A percentile compares a stretch with the other conserved stretches of the same genome.
These are phyloP conservation scores for Carduelis carduelis DNA, from an alignment of 2,797 vertebrate genomes.

Conservation along the genomic window DNA sequence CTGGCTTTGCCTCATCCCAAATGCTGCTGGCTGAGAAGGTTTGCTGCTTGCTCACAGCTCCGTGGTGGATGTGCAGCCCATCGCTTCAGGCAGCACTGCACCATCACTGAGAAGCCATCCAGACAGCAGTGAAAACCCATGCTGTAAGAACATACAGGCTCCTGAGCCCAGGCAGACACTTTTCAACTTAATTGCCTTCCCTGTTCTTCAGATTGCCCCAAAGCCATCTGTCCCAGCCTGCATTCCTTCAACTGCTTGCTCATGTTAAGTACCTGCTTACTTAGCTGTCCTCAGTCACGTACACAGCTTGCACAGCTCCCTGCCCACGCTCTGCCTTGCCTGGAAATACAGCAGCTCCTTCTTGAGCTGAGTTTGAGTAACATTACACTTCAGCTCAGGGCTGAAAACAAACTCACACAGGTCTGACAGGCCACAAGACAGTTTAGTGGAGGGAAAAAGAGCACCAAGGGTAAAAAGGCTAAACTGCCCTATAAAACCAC, in stretches of 20 bases:
- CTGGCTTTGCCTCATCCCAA: not conserved
- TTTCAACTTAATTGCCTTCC: not conserved
- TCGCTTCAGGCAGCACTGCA: not conserved
- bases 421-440: not conserved
- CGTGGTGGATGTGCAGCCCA: not conserved
- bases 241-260: conserved; percentile 43
- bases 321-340: not conserved
- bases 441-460: not conserved
- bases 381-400: fast-evolving
- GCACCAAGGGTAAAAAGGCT: not conserved
- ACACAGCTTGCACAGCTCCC: not conserved
- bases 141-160: not conserved
- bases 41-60: not conserved
- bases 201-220: not conserved
- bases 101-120: not conserved
- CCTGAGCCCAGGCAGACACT: not conserved
- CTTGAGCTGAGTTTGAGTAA: not conserved
- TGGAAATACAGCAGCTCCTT: not conserved
- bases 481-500: not conserved
- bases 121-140: not conserved
- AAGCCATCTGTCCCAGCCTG: conserved; percentile 20
- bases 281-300: conserved; percentile 51
- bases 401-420: not conserved
- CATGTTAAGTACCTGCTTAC: conserved; percentile 36
- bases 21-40: not conserved